Evolutionary conservation across 2,797 vertebrate species (phyloP).

Genomic region (Rhinella marina): DNA sequence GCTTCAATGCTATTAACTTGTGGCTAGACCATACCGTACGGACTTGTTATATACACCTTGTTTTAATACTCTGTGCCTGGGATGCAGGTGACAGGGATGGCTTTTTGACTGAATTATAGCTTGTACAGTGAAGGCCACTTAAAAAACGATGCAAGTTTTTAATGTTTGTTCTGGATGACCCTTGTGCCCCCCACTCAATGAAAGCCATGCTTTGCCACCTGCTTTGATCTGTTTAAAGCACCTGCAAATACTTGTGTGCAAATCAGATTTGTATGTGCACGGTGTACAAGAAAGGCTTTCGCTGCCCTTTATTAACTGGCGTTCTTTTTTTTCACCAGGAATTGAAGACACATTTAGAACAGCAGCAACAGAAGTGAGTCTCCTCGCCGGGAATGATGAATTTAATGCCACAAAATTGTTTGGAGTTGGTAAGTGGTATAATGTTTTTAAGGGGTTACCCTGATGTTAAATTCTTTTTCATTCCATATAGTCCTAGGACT

Average conservation of each 20-base stretch:
- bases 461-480: background rate
- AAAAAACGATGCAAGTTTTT: background rate
- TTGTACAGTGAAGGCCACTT: background rate
- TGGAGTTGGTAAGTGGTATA: conserved; percentile 87
- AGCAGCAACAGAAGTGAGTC: conserved; percentile 93
- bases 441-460: background rate
- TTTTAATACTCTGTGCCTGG: background rate
- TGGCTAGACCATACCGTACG: background rate
- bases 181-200: background rate
- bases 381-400: conserved; percentile 92
- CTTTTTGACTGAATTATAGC: background rate
- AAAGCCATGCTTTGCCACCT: conserved; percentile 26
- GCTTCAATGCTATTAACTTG: background rate
- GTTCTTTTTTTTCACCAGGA: conserved; percentile 72
- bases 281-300: background rate
- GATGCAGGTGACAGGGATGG: background rate
- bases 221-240: conserved; percentile 20
- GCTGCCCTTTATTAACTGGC: conserved; percentile 4
- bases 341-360: conserved; percentile 97
- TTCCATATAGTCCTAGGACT: no score
- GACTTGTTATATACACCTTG: background rate
- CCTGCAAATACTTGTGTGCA: conserved; percentile 15
- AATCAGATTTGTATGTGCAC: background rate
- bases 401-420: conserved; percentile 97
- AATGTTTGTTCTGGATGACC: conserved; percentile 2